These are phyloP conservation scores for Callyntrura guangdongensis DNA, from an alignment of 2,888 invertebrate species.

Conservation along the genomic window DNA sequence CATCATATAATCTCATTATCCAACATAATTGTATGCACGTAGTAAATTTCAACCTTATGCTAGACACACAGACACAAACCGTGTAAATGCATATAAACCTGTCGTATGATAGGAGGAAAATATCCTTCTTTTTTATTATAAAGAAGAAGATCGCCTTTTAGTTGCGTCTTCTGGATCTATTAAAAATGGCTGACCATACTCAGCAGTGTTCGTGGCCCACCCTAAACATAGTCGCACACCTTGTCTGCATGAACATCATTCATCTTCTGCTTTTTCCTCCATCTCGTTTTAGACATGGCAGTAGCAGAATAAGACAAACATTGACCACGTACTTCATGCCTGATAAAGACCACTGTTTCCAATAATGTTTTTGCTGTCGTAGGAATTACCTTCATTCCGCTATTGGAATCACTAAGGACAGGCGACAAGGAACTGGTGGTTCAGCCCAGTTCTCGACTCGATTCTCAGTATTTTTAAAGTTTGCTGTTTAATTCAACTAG, in stretches of 20 bases:
- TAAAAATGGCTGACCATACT: background rate
- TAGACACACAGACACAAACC: background rate
- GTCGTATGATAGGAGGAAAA: background rate
- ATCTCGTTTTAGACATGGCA: background rate
- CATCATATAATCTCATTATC: conserved; percentile 2
- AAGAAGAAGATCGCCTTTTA: background rate
- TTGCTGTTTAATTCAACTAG: too few species aligned
- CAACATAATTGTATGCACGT: background rate
- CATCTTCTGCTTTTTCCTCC: too few species aligned
- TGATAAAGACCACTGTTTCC: conserved; percentile 22
- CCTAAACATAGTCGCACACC: background rate
- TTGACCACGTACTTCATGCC: background rate
- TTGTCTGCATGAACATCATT: background rate
- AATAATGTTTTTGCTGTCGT: too few species aligned
- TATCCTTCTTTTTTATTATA: background rate
- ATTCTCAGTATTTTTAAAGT: background rate
- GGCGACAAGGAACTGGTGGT: conserved; percentile 8
- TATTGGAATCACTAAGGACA: background rate
- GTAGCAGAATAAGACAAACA: background rate
- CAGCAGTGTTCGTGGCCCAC: too few species aligned
- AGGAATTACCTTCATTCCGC: too few species aligned
- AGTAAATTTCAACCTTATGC: background rate
- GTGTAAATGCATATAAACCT: background rate
- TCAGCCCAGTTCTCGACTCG: background rate
- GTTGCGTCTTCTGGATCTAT: background rate